These are phyloP conservation scores for Amphipoea oculea DNA, from an alignment of 2,888 invertebrate species.

Conservation along the genomic window DNA sequence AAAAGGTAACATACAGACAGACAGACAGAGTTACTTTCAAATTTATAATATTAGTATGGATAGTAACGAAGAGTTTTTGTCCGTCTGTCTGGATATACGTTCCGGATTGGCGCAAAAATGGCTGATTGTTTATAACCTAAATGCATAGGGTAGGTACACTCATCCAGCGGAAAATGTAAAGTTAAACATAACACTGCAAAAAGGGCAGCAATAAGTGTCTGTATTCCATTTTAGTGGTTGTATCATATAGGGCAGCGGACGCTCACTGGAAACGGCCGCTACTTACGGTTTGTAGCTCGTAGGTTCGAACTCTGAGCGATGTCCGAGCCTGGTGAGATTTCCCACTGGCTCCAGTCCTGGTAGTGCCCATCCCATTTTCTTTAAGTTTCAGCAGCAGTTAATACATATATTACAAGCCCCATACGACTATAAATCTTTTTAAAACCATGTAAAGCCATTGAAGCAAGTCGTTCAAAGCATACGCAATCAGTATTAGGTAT, in stretches of 20 bases:
- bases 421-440: slow-evolving; percentile 12
- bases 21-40: too few relatives aligned
- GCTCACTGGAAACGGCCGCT: too few relatives aligned
- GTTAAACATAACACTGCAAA: background rate
- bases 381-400: slow-evolving; percentile 48
- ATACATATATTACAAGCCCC: background rate
- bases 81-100: too few relatives aligned
- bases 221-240: background rate
- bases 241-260: background rate
- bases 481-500: slow-evolving; percentile 46
- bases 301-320: slow-evolving; percentile 77
- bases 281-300: too few relatives aligned
- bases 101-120: too few relatives aligned
- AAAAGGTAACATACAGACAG: too few relatives aligned
- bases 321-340: slow-evolving; percentile 93
- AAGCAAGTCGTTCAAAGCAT: slow-evolving; percentile 19
- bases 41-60: too few relatives aligned
- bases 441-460: slow-evolving; percentile 25
- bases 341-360: slow-evolving; percentile 68
- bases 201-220: background rate
- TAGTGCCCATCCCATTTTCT: slow-evolving; percentile 93
- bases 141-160: too few relatives aligned
- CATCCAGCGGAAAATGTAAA: background rate
- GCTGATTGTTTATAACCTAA: too few relatives aligned
- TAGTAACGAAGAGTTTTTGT: too few relatives aligned